phyloP scores from a whole-genome alignment of 2,113 vertebrate genomes.

The Micromys minutus region DNA sequence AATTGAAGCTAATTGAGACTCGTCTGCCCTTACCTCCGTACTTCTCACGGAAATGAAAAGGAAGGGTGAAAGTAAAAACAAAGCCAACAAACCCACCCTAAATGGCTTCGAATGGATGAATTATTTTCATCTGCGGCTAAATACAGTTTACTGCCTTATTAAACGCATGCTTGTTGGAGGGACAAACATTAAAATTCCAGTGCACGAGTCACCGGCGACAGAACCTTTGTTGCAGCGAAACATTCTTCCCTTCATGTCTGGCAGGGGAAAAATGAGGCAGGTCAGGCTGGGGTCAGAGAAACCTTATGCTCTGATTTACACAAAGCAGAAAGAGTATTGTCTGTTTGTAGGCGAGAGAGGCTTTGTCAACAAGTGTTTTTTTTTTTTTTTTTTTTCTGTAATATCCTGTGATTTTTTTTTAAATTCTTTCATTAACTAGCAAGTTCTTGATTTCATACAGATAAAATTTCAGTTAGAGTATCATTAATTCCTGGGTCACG shows the following conservation, averaged over 20 bases:
- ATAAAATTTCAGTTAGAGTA: not conserved
- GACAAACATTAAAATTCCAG: slow-evolving; percentile 84
- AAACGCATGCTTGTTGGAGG: slow-evolving; percentile 82
- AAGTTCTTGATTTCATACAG: slow-evolving; percentile 13
- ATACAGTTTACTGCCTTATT: slow-evolving; percentile 82
- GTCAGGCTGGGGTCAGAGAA: slow-evolving; percentile 76
- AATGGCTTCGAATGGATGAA: slow-evolving; percentile 81
- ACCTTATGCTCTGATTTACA: slow-evolving; percentile 79
- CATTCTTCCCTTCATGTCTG: slow-evolving; percentile 74
- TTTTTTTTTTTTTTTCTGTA: slow-evolving; percentile 49
- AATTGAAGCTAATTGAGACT: slow-evolving; percentile 84
- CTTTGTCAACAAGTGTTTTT: slow-evolving; percentile 25
- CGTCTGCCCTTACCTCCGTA: slow-evolving; percentile 75
- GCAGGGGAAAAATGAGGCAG: slow-evolving; percentile 71
- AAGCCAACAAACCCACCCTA: slow-evolving; percentile 75
- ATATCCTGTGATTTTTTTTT: not conserved
- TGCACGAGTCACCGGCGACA: slow-evolving; percentile 66
- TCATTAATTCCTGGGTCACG: not conserved
- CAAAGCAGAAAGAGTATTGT: slow-evolving; percentile 75
- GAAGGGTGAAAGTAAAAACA: slow-evolving; percentile 75
- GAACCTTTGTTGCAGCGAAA: slow-evolving; percentile 71
- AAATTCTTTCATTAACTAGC: slow-evolving; percentile 44
- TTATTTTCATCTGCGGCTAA: slow-evolving; percentile 84
- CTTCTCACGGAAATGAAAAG: slow-evolving; percentile 80
- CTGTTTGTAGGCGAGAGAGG: slow-evolving; percentile 6